Base-by-base conservation (phyloP, 2,113 vertebrate species). In the Tiliqua scincoides region DNA sequence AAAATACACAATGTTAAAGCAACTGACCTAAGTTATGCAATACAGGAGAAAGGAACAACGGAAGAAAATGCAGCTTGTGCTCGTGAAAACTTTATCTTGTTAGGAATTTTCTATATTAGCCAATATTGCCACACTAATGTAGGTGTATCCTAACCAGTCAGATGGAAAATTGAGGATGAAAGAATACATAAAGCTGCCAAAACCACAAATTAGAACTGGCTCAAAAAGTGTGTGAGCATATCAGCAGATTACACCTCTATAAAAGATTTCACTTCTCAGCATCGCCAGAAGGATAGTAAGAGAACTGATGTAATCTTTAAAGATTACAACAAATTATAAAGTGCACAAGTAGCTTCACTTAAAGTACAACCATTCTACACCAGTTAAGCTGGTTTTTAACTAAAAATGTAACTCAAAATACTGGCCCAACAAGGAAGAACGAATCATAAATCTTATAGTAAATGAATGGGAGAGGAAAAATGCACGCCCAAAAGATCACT, bases 221-320 rank as follows among this genome's bases (percentile, higher is more conserved):
- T 82, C 43, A 76, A 61, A 72, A 63, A n/a, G n/a, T 35, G 30
- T 63, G 15, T 23, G 12, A 79, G 8, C 25, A 65, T 40, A 74
- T 79, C 35, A 59, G 17, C 25, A 73, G 59, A 40, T 65, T 81
- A 81, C 3, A 75, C 10, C 52, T 67, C 27, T 80, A 35, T 21
- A 52, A 83, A 83, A 54, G 67, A 62, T 85, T 90, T 92, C 52
- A 85, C 83, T 86, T 27, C 83, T 86, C 72, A 85, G 15, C 48
- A 57, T 11, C 79, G 11, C 30, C 23, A 87, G 23, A 5, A 79
- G 37, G 88, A 86, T 4, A 79, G 63, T 0, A 0, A 83, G 40
- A 89, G 80, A 87, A 82, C 21, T 48, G n/a, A 18, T 0, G 52
- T 86, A 89, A 90, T 0, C 0, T 1, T 83, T 20, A 25, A 43